Evolutionary conservation across 2,113 vertebrate species (phyloP).

Genomic region (Onychorhynchus coronatus): DNA sequence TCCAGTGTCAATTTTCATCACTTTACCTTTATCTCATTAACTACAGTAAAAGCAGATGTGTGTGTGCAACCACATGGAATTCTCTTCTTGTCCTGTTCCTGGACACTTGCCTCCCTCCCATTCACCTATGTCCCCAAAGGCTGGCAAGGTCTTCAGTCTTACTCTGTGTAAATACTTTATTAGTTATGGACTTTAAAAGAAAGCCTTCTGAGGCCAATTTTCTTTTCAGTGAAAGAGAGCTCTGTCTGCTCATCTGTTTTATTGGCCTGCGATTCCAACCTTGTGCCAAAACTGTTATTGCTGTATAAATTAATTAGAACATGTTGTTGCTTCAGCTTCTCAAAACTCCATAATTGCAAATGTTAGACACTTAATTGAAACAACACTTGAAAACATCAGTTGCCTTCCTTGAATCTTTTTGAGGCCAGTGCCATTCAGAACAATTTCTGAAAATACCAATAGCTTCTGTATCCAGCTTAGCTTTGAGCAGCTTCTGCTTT

Average conservation of each 20-base stretch:
- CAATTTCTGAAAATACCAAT: not conserved
- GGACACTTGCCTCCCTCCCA: not conserved
- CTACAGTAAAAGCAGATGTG: not conserved
- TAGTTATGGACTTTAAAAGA: conserved; percentile 15
- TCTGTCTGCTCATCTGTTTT: conserved; percentile 66
- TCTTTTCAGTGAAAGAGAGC: conserved; percentile 32
- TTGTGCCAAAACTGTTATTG: conserved; percentile 56
- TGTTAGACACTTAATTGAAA: conserved; percentile 29
- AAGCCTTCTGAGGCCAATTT: conserved; percentile 36
- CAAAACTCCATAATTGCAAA: conserved; percentile 33
- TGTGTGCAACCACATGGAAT: not conserved
- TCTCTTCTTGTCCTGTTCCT: not conserved
- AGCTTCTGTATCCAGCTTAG: not conserved
- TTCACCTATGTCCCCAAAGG: not conserved
- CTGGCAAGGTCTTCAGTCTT: not conserved
- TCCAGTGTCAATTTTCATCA: not conserved
- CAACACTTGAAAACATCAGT: not conserved
- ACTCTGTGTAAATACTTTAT: conserved; percentile 37
- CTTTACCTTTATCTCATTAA: not conserved
- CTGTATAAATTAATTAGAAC: conserved; percentile 63
- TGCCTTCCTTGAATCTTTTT: not conserved
- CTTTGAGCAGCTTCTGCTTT: not conserved
- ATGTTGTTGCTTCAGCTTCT: conserved; percentile 47
- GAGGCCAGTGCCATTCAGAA: not conserved
- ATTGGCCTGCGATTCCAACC: not conserved